phyloP scores from a whole-genome alignment of 2,888 invertebrate species.

The Falcaria lacertinaria region DNA sequence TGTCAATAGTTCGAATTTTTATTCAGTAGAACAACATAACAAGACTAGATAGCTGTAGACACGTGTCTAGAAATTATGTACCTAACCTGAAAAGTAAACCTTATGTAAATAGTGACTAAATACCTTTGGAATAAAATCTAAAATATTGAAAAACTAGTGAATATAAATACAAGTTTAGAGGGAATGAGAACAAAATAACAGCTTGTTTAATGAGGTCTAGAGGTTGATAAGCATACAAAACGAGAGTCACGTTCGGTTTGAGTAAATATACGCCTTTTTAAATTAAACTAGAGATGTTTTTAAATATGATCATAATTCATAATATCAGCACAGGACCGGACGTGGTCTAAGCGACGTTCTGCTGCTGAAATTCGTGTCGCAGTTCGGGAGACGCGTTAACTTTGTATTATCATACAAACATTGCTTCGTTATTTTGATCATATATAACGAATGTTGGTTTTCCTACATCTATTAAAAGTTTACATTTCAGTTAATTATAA shows the following conservation, averaged over 20 bases:
- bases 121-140: no score
- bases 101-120: no score
- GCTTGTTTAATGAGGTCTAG: neutral
- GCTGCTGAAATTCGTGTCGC: neutral
- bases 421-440: constrained; percentile 9
- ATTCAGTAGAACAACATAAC: no score
- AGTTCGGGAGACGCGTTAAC: neutral
- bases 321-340: neutral
- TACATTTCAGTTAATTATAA: no score
- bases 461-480: no score
- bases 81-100: no score
- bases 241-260: neutral
- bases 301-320: neutral
- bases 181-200: neutral
- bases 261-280: neutral
- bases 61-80: no score
- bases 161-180: neutral
- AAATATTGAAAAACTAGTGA: neutral
- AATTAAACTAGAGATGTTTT: neutral
- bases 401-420: constrained; percentile 13
- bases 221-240: neutral
- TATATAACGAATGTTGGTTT: no score
- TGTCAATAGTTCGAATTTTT: no score
- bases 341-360: constrained; percentile 1
- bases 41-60: no score